A percentile compares a stretch with the other conserved stretches of the same genome.
Evolutionary conservation across 2,113 vertebrate genomes (phyloP).

Genomic region (Ictidomys tridecemlineatus): DNA sequence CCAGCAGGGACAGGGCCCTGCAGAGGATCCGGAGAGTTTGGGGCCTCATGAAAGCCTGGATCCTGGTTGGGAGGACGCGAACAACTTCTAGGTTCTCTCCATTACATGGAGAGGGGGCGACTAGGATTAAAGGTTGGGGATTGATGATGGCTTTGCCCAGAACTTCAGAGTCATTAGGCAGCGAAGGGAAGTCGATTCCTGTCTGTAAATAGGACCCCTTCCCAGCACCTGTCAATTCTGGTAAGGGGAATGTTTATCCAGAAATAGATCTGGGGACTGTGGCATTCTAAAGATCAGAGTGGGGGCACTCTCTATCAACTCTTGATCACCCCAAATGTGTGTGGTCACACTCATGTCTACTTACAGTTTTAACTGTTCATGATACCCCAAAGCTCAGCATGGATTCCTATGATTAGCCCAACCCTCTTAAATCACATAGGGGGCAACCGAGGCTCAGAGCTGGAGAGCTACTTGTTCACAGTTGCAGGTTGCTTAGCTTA

Average conservation of each 20-base stretch:
- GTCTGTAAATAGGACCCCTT: neutral
- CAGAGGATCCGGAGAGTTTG: neutral
- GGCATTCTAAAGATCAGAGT: neutral
- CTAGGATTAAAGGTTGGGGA: neutral
- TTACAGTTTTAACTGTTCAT: neutral
- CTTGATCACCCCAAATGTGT: neutral
- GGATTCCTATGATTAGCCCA: neutral
- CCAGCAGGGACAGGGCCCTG: neutral
- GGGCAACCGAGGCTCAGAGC: slow-evolving; percentile 25
- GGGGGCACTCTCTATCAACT: neutral
- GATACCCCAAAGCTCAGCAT: neutral
- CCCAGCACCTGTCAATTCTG: neutral
- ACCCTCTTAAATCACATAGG: neutral
- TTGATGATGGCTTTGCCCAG: neutral
- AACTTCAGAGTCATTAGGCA: neutral
- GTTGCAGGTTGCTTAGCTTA: neutral
- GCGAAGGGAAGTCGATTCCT: neutral
- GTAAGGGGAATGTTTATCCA: neutral
- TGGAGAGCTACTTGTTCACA: neutral
- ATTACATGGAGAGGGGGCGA: neutral
- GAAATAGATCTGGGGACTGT: neutral
- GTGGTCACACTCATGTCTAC: neutral
- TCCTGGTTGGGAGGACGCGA: neutral
- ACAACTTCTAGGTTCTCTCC: neutral
- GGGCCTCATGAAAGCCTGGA: neutral